Conservation (phyloP, 2,113 vertebrate species). For the Harpagus bidentatus region DNA sequence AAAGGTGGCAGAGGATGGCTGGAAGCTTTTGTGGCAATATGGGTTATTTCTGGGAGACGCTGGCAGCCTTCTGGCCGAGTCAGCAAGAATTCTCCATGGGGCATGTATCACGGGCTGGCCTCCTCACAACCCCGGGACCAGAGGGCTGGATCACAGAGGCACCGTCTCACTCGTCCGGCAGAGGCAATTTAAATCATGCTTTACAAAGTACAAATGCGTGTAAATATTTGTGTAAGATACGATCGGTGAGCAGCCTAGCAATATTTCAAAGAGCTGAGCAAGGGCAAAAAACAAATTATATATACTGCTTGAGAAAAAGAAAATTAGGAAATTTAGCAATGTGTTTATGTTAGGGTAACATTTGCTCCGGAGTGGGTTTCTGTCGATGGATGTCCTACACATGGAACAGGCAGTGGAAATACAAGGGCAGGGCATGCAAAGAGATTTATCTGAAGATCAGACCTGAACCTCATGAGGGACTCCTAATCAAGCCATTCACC, state of each 20-base stretch:
- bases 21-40: background rate
- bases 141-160: slow-evolving; percentile 5
- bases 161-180: background rate
- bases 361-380: background rate
- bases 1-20: background rate
- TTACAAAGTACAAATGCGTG: background rate
- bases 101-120: background rate
- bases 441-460: background rate
- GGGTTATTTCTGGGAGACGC: background rate
- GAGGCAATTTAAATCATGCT: slow-evolving; percentile 22
- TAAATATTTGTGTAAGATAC: slow-evolving; percentile 68
- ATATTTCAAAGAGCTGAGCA: slow-evolving; percentile 61
- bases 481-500: background rate
- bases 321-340: background rate
- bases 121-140: background rate
- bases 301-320: slow-evolving; percentile 46
- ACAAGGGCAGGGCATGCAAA: background rate
- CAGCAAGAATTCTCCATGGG: background rate
- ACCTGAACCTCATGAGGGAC: background rate
- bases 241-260: slow-evolving; percentile 26
- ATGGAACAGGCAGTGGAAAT: background rate
- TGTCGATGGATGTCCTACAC: background rate
- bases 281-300: slow-evolving; percentile 53
- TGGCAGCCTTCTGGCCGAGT: background rate
- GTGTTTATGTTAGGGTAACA: slow-evolving; percentile 37